Evolutionary conservation across 2,888 invertebrate species (phyloP), one percentile per base, ranked within the genome.

Genomic region (Eucera pruinosa): DNA sequence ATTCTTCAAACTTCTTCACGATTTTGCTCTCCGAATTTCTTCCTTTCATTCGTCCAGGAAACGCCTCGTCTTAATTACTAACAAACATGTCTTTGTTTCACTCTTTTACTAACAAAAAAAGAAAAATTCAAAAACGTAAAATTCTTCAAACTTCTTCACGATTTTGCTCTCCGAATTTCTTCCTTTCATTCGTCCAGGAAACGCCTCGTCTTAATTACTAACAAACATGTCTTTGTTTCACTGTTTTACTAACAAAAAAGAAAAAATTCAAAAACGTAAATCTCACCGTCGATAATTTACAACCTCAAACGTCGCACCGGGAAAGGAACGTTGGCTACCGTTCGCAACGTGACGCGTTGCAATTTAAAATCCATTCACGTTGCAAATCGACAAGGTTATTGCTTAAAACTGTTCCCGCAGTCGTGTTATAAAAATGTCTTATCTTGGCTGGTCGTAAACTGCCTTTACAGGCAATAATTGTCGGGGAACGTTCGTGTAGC

Each of bases 401-500:
- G 25, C 11, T 15, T 47, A 45, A 52, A 54, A 41, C 15, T 11
- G 23, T 9, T 15, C 13, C 1, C 5, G 6, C 25, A n/a, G n/a
- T 30, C 15, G 9, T 2, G 36, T 39, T 25, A 6, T 39, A 60
- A 52, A 50, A 41, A 23, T 30, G 9, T 33, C 23, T 45, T 30
- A 72, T 60, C 39, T 11, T n/a, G 6, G 11, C 4, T 20, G 20
- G 7, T 57, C 25, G 27, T 58, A 39, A 57, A 57, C 36, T 45
- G 13, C 50, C 15, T 43, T 50, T n/a, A 36, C 11, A 11, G 20
- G 43, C 43, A 57, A 74, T 48, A 33, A 74, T 74, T 45, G 65
- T 36, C 45, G 27, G 23, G 18, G 25, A 27, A 36, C 9, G n/a
- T 41, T 25, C 25, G 20, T 2, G 47, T 41, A 41, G 30, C 62